Conservation (phyloP, 2,797 vertebrate species). For the Acanthopagrus latus region DNA sequence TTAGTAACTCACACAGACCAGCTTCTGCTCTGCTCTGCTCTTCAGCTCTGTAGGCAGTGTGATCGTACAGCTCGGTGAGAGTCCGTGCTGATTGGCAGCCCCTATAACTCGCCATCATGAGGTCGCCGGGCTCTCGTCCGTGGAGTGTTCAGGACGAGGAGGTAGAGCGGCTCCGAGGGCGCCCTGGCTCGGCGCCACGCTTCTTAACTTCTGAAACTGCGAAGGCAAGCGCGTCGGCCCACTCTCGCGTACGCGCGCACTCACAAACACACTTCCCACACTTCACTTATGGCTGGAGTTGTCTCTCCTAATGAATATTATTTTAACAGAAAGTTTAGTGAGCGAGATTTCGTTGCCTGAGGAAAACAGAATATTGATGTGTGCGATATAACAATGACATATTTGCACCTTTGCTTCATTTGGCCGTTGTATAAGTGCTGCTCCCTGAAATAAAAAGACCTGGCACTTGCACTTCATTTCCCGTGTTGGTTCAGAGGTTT, state of each 20-base stretch:
- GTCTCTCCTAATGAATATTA: conserved; percentile 69
- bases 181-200: conserved; percentile 69
- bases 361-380: conserved; percentile 69
- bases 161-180: conserved; percentile 61
- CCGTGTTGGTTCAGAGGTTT: conserved; percentile 9
- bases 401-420: conserved; percentile 61
- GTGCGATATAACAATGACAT: conserved; percentile 62
- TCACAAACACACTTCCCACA: conserved; percentile 47
- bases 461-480: conserved; percentile 17
- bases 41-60: conserved; percentile 40
- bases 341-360: conserved; percentile 55
- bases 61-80: conserved; percentile 45
- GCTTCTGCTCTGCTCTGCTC: conserved; percentile 33
- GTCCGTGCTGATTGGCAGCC: conserved; percentile 76
- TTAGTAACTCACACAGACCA: conserved; percentile 10
- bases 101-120: conserved; percentile 50
- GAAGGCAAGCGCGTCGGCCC: conserved; percentile 24
- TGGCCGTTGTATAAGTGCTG: conserved; percentile 26
- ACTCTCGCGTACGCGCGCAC: conserved; percentile 35
- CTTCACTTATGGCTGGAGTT: conserved; percentile 41
- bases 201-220: conserved; percentile 48
- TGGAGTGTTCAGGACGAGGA: conserved; percentile 64
- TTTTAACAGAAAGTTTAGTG: conserved; percentile 65
- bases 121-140: conserved; percentile 61
- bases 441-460: conserved; percentile 27